Percentiles rank a stretch among this genome's conserved stretches.
Evolutionary conservation across 1,140 invertebrate species (phyloP).

Genomic region (Dendrolimus punctatus): DNA sequence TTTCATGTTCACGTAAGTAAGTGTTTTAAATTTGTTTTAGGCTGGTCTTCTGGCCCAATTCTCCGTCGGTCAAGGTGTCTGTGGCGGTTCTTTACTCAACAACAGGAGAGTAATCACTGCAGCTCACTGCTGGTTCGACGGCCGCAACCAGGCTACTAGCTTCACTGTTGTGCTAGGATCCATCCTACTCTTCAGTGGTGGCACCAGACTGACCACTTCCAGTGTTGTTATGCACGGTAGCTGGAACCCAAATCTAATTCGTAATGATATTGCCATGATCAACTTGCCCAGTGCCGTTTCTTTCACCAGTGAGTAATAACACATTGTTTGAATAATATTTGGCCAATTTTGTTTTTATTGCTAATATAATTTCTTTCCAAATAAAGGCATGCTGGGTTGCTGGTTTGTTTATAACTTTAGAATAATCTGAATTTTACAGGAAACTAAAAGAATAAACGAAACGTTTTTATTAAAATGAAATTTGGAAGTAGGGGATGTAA

Average conservation of each 20-base stretch:
- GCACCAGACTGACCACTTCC: conserved; percentile 5
- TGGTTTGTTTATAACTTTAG: no score
- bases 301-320: conserved; percentile 1
- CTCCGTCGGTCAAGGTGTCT: not conserved
- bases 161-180: conserved; percentile 13
- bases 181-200: conserved; percentile 10
- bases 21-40: not conserved
- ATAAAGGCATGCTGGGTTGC: no score
- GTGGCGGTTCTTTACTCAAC: conserved; percentile 10
- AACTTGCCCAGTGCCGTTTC: conserved; percentile 28
- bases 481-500: no score
- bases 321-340: not conserved
- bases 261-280: conserved; percentile 46
- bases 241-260: conserved; percentile 11
- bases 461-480: no score
- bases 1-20: no score
- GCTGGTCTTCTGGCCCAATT: conserved; percentile 10
- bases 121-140: conserved; percentile 14
- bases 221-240: conserved; percentile 10
- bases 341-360: no score
- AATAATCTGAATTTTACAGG: no score
- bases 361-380: no score
- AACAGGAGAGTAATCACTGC: conserved; percentile 14
- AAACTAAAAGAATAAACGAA: no score
- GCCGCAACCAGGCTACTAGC: conserved; percentile 9